Conservation (phyloP, 37 sponge, comb jelly and placozoan species). For the Lycopodina hypogea region DNA sequence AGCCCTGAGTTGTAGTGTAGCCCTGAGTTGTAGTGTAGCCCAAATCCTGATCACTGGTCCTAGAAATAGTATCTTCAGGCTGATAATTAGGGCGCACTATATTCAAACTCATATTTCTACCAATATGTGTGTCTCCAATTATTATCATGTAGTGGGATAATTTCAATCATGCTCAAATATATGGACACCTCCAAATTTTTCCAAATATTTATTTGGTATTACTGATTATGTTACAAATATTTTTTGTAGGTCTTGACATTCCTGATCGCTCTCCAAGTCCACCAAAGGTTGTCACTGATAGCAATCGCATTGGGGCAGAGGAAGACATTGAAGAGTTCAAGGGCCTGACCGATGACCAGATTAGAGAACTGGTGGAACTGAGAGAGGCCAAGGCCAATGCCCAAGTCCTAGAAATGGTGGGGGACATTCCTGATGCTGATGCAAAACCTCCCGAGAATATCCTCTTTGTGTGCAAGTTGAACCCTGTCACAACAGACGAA, state of each 20-base stretch:
- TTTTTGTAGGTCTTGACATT: conserved; percentile 37
- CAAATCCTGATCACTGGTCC: too few relatives aligned
- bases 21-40: too few relatives aligned
- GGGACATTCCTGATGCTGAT: conserved; percentile 97
- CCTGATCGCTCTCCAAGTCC: conserved; percentile 88
- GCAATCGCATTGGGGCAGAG: conserved; percentile 81
- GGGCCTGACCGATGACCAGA: conserved; percentile 77
- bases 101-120: too few relatives aligned
- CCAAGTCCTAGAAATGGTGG: conserved; percentile 93
- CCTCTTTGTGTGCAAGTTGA: conserved; percentile 96
- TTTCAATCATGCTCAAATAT: too few relatives aligned
- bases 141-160: too few relatives aligned
- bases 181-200: too few relatives aligned
- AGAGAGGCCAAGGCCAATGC: conserved; percentile 84
- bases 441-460: conserved; percentile 96
- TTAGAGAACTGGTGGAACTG: conserved; percentile 62
- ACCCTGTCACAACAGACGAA: conserved; percentile 91
- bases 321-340: conserved; percentile 89
- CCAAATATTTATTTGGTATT: too few relatives aligned
- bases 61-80: too few relatives aligned
- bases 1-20: too few relatives aligned
- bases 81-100: too few relatives aligned
- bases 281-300: conserved; percentile 41
- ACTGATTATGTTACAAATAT: background rate
- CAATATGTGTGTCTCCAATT: too few relatives aligned